These are phyloP conservation scores for Lethenteron reissneri DNA, from an alignment of 2,113 vertebrate species.

Conservation along the genomic window DNA sequence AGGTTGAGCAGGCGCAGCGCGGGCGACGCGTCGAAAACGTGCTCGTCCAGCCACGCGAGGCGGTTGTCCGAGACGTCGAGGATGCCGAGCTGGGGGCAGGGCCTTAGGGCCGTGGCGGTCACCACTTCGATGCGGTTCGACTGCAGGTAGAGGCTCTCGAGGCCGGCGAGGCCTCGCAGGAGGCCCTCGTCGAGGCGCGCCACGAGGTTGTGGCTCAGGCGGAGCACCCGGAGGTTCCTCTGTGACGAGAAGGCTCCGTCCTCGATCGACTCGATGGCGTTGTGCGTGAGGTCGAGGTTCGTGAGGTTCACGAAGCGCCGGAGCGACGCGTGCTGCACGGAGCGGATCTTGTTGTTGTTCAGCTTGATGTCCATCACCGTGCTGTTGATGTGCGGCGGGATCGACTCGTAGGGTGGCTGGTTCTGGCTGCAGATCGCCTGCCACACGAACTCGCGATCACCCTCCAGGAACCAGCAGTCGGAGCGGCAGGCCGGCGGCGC, in stretches of 20 bases:
- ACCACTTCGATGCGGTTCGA: slow-evolving; percentile 92
- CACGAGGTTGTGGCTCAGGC: slow-evolving; percentile 83
- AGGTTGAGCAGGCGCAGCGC: slow-evolving; percentile 73
- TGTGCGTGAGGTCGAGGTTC: slow-evolving; percentile 93
- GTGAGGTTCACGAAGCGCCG: slow-evolving; percentile 90
- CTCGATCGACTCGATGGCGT: slow-evolving; percentile 90
- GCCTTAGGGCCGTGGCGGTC: slow-evolving; percentile 63
- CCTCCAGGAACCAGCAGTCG: slow-evolving; percentile 96
- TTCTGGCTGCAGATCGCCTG: slow-evolving; percentile 98
- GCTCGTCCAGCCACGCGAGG: slow-evolving; percentile 54
- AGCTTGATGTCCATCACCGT: slow-evolving; percentile 83
- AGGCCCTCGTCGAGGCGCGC: slow-evolving; percentile 88
- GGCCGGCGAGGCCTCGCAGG: slow-evolving; percentile 63
- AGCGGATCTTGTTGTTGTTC: slow-evolving; percentile 91
- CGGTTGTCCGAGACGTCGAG: slow-evolving; percentile 88
- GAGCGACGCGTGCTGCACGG: slow-evolving; percentile 70
- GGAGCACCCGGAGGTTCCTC: slow-evolving; percentile 74
- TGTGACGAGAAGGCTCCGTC: slow-evolving; percentile 85
- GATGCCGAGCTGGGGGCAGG: slow-evolving; percentile 76
- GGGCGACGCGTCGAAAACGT: slow-evolving; percentile 52
- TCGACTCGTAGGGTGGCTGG: slow-evolving; percentile 89
- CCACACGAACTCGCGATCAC: slow-evolving; percentile 94
- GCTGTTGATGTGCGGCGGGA: slow-evolving; percentile 96
- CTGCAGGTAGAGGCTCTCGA: slow-evolving; percentile 88
- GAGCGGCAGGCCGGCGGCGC: not conserved